Percentiles rank a stretch among this genome's conserved stretches.
Conservation (phyloP, 2,797 vertebrate genomes). For the Amblyopsis hoosieri region DNA sequence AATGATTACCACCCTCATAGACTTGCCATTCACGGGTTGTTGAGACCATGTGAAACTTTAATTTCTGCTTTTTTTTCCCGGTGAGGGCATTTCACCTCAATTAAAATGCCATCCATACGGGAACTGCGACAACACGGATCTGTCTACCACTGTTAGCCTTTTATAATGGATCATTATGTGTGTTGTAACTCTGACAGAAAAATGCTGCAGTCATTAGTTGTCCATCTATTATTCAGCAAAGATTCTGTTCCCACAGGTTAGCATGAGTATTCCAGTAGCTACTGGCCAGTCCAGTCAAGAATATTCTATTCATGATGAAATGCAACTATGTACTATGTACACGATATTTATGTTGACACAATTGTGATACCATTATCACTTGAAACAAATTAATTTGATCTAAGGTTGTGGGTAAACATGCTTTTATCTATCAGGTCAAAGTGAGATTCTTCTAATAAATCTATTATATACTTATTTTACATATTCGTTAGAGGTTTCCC, state of each 20-base stretch:
- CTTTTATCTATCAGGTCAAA: too few species aligned
- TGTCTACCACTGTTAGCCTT: slow-evolving; percentile 48
- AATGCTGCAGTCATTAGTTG: slow-evolving; percentile 34
- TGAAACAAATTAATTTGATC: too few species aligned
- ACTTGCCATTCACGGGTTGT: not conserved
- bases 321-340: not conserved
- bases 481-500: too few species aligned
- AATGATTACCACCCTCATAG: not conserved
- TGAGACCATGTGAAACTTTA: slow-evolving; percentile 10
- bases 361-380: too few species aligned
- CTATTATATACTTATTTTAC: too few species aligned
- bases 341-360: too few species aligned
- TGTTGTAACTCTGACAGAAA: slow-evolving; percentile 44
- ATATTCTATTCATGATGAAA: slow-evolving; percentile 27
- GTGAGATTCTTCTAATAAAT: too few species aligned
- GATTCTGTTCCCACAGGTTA: slow-evolving; percentile 48
- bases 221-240: slow-evolving; percentile 7
- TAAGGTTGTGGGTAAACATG: too few species aligned
- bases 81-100: slow-evolving; percentile 6
- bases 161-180: slow-evolving; percentile 29
- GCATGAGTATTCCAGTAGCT: slow-evolving; percentile 35
- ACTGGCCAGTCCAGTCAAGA: slow-evolving; percentile 19
- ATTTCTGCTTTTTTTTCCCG: not conserved
- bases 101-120: slow-evolving; percentile 43
- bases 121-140: not conserved